phyloP scores from a whole-genome alignment of 2,888 invertebrate genomes.

The Diaprepes abbreviatus region DNA sequence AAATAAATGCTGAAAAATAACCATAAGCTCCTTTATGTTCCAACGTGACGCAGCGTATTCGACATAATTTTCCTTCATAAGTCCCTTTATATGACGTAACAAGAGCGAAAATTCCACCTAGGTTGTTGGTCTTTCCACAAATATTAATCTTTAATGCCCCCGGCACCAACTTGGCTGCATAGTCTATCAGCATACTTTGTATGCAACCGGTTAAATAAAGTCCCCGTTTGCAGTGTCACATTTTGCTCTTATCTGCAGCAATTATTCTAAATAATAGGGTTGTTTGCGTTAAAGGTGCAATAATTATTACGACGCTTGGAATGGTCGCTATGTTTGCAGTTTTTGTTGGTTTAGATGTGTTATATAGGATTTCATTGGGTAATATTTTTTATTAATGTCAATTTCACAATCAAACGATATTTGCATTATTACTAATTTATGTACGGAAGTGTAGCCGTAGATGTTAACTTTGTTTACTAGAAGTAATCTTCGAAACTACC shows the following conservation, averaged over 20 bases:
- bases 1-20: too few relatives aligned
- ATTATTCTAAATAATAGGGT: conserved; percentile 47
- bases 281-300: conserved; percentile 45
- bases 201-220: conserved; percentile 44
- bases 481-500: too few relatives aligned
- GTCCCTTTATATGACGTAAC: conserved; percentile 2
- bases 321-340: conserved; percentile 15
- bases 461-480: too few relatives aligned
- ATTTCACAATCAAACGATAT: too few relatives aligned
- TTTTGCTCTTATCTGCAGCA: conserved; percentile 44
- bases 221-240: conserved; percentile 38
- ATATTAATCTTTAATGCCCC: conserved; percentile 27
- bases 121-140: conserved; percentile 18
- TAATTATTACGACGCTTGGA: conserved; percentile 29
- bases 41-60: background rate
- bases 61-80: background rate
- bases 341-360: background rate
- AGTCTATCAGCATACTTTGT: conserved; percentile 39
- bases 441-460: too few relatives aligned
- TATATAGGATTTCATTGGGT: too few relatives aligned
- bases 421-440: too few relatives aligned
- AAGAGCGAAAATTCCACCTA: conserved; percentile 11
- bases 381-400: background rate
- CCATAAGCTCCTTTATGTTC: background rate
- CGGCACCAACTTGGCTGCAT: conserved; percentile 21